Conservation (phyloP, 2,113 vertebrate species). For the Edolisoma coerulescens region DNA sequence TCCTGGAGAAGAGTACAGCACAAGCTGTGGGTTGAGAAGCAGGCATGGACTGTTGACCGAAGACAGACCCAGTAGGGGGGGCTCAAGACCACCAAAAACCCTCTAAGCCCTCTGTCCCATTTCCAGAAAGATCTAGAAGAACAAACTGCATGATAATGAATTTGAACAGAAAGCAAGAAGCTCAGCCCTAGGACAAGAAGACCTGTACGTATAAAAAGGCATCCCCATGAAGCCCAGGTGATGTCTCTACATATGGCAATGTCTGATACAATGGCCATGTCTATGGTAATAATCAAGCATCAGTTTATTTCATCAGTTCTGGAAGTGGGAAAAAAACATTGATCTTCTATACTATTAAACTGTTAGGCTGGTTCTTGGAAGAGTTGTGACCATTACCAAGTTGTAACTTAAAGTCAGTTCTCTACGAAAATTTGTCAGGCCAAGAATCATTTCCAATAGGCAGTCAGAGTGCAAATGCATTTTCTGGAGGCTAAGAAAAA, state of each 20-base stretch:
- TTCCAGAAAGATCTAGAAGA: not conserved
- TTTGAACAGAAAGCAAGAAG: not conserved
- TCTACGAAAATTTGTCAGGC: not conserved
- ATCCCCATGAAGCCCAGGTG: not conserved
- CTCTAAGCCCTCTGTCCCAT: not conserved
- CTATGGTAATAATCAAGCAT: not conserved
- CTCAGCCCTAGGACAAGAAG: not conserved
- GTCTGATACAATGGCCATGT: not conserved
- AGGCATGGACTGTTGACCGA: not conserved
- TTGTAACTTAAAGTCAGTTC: not conserved
- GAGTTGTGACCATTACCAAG: accelerated
- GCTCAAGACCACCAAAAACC: not conserved
- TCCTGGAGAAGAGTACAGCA: not conserved
- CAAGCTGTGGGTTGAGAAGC: not conserved
- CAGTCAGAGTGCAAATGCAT: not conserved
- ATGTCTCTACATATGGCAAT: not conserved
- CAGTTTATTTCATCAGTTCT: not conserved
- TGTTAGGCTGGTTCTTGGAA: not conserved
- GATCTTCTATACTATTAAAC: not conserved
- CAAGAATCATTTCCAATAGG: not conserved
- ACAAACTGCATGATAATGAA: not conserved
- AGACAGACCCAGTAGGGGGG: not conserved
- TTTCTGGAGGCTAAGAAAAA: not conserved
- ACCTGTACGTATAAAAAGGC: not conserved
- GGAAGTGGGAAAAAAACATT: not conserved